Percentiles rank a stretch among this genome's conserved stretches.
Conservation (phyloP, 2,113 vertebrate genomes). For the Rattus rattus region DNA sequence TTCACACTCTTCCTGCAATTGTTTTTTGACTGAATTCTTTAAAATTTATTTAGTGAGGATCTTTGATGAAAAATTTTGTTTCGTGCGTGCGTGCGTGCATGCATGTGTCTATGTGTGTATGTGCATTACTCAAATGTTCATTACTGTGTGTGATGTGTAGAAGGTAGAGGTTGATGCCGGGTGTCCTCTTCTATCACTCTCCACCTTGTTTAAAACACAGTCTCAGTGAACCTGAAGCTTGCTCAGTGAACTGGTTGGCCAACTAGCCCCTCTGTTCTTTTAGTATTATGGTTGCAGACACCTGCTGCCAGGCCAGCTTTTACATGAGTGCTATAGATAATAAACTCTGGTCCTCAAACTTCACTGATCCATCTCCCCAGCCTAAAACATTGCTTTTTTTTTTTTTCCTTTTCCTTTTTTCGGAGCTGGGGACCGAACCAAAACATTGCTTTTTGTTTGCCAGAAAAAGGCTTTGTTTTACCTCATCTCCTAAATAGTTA, state of each 20-base stretch:
- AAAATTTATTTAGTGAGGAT: conserved; percentile 41
- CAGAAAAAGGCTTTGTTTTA: conserved; percentile 43
- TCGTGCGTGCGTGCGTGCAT: no score
- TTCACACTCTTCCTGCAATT: conserved; percentile 19
- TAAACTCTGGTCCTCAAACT: not conserved
- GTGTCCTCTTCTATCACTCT: not conserved
- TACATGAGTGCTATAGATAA: not conserved
- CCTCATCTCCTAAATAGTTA: not conserved
- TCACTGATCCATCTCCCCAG: not conserved
- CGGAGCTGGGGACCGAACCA: no score
- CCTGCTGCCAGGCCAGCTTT: not conserved
- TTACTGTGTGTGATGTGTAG: not conserved
- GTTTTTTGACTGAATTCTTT: conserved; percentile 42
- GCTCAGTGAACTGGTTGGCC: not conserved
- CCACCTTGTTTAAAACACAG: not conserved
- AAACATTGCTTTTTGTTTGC: not conserved
- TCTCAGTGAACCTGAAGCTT: not conserved
- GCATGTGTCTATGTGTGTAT: no score
- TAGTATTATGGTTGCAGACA: not conserved
- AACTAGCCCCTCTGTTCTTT: no score
- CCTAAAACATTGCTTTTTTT: not conserved
- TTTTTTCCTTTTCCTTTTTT: no score
- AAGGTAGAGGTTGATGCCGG: not conserved
- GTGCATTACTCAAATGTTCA: no score
- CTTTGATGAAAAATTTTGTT: not conserved